These are phyloP conservation scores for Notoglanidium macrostoma DNA, from an alignment of 2,797 vertebrate genomes.

Conservation along the genomic window DNA sequence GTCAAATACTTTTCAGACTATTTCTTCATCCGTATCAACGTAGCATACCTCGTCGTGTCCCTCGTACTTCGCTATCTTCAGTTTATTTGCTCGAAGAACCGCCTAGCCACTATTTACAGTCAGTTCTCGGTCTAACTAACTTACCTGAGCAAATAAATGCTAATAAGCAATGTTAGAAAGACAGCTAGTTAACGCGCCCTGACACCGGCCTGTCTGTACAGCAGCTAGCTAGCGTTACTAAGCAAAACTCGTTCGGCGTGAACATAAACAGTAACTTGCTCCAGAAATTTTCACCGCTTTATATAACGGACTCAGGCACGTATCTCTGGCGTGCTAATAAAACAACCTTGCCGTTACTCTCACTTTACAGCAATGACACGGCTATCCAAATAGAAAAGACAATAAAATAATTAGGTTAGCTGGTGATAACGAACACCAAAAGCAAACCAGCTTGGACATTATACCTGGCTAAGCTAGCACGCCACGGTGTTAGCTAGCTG, in stretches of 20 bases:
- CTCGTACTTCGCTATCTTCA: neutral
- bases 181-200: neutral
- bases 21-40: neutral
- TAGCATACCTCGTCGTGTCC: neutral
- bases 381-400: no score
- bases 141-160: neutral
- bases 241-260: neutral
- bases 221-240: conserved; percentile 34
- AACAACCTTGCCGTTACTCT: neutral
- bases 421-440: neutral
- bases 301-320: neutral
- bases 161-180: neutral
- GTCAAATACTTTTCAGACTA: neutral
- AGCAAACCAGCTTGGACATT: neutral
- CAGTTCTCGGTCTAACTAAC: neutral
- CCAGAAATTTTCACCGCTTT: neutral
- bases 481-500: conserved; percentile 4
- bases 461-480: conserved; percentile 5
- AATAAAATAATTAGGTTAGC: neutral
- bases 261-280: conserved; percentile 6
- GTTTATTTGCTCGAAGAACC: neutral
- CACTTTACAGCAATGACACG: neutral
- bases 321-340: neutral
- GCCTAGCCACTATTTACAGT: no score
- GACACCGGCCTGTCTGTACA: neutral